Percentiles rank a stretch among this genome's conserved stretches.
Evolutionary conservation across 2,888 invertebrate species (phyloP).

Genomic region (Trachelus tabidus): DNA sequence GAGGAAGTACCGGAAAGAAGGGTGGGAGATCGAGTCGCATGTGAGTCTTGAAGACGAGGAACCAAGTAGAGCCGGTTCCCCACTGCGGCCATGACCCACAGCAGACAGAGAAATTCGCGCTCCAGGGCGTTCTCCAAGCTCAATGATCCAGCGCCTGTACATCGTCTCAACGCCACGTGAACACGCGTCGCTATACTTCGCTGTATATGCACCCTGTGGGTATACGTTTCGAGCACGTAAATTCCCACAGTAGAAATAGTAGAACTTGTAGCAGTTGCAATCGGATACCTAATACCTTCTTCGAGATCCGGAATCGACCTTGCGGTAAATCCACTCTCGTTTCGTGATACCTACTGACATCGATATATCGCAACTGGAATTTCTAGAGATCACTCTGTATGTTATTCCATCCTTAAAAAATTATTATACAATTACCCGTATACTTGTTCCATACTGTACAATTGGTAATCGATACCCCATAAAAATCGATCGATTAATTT

Average conservation of each 20-base stretch:
- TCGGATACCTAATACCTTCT: neutral
- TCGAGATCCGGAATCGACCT: neutral
- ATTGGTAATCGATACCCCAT: neutral
- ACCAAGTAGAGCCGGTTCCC: slow-evolving; percentile 29
- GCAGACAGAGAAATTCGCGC: slow-evolving; percentile 54
- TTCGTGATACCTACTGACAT: neutral
- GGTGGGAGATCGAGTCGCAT: slow-evolving; percentile 23
- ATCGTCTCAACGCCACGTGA: neutral
- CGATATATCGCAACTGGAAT: neutral
- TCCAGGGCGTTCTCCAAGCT: slow-evolving; percentile 38
- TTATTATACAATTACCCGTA: neutral
- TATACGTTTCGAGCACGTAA: neutral
- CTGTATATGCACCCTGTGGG: neutral
- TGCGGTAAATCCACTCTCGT: neutral
- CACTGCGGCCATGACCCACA: slow-evolving; percentile 49
- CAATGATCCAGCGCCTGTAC: neutral
- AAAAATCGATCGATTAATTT: neutral
- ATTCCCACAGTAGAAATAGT: neutral
- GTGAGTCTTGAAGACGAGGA: slow-evolving; percentile 24
- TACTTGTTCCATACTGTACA: no score
- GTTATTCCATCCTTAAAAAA: neutral
- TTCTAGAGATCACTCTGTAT: neutral
- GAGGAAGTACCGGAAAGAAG: slow-evolving; percentile 51
- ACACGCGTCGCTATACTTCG: neutral
- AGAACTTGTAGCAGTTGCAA: neutral